Evolutionary conservation across 2,797 vertebrate genomes (phyloP), one percentile per base, ranked within the genome.

Genomic region (Holocentrus rufus): DNA sequence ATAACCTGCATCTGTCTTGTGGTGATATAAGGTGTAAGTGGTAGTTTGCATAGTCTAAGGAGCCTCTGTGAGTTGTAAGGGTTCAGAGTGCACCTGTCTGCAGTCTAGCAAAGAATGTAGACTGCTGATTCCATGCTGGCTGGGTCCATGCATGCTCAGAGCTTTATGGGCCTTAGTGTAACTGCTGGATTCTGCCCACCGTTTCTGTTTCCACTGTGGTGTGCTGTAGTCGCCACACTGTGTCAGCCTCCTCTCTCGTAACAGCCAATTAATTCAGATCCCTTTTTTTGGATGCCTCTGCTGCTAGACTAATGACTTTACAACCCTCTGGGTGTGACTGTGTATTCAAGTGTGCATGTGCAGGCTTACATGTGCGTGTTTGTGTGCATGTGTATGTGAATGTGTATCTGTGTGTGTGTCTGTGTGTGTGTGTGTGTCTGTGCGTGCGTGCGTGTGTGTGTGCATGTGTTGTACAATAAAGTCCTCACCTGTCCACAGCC

Each of bases 401-500:
- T 76, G 42, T 55, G 27, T 9, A 25, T 68, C 18, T 3, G 64
- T 63, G 60, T 46, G 13, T 68, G 55, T 55, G 67, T 80, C 65
- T 66, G 63, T 72, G 58, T 68, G 55, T 7, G 25, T 72, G 69
- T 69, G 25, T 0, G 2, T 76, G 55, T 58, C 23, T 54, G 39
- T 39, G 11, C 17, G 27, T 56, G 50, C 18, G 13, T 70, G 55
- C 55, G 67, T 80, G 68, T 65, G 60, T 72, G 58, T 68, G 55
- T 7, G 4, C 25, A 60, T 30, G 27, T 74, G 73, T 79, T 85
- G 76, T 85, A 74, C 74, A 85, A 87, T 69, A 20, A 77, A 65
- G 63, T 71, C 84, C 49, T 91, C 90, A 92, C 90, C 91, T 93
- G 91, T 93, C 86, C 65, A 39, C 61, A 65, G 71, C 68, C 78